Evolutionary conservation across 1,140 invertebrate species (phyloP), one percentile per base, ranked within the genome.

Genomic region (Pseudoatta argentina): DNA sequence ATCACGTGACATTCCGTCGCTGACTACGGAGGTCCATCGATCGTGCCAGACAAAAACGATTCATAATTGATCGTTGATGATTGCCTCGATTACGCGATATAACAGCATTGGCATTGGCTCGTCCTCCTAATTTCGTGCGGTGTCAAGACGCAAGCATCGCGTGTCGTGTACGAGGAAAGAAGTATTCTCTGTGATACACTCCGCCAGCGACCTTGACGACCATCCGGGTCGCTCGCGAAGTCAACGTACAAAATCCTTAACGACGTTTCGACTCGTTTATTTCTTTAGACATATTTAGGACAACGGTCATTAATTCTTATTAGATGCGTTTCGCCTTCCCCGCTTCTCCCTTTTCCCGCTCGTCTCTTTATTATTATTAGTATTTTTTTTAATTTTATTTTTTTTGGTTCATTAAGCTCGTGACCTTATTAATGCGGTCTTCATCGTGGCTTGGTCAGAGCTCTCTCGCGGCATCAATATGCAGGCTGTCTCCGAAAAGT

Each of bases 361-460:
- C 48, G 27, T 72, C 57, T 69, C 21, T 71, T 59, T 55, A 55
- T n/a, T 71, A 71, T 57, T 44, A 57, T 71, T 71, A 71, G 14
- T 44, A 4, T 30, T 30, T 30, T 30, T 30, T 6, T 27, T 51
- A n/a, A n/a, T n/a, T n/a, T n/a, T n/a, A n/a, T 59, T 59, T 34
- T 24, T 85, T 85, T 91, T 90, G 85, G 82, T 92, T 89, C 78
- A 34, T 88, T 88, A 92, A 92, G 90, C 90, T 92, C 90, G 89
- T 89, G 86, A 91, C 88, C 88, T 72, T 61, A 57, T 63, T 53
- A 76, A 59, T 27, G 76, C 79, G 71, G 53, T 86, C 57, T 81
- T 86, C 18, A 6, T 82, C 8, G 57, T 64, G 76, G 53, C 71
- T 86, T 77, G 83, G 77, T 89, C 76, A 76, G 82, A 85, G 87